Evolutionary conservation across 2,113 vertebrate species (phyloP).

Genomic region (Spea multiplicata): DNA sequence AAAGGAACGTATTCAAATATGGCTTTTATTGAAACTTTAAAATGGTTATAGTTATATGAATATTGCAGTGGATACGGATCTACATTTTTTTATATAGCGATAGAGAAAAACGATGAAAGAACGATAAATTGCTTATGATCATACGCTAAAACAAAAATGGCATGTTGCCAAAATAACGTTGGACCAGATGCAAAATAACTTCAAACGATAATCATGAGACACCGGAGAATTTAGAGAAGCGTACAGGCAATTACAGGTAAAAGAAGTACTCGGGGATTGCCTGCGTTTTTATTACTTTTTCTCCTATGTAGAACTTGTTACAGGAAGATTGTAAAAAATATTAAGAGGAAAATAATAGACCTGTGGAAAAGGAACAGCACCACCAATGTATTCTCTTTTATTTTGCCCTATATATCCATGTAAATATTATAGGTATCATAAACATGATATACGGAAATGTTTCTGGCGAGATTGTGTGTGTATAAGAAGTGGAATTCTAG

Average conservation of each 20-base stretch:
- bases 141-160: slow-evolving; percentile 20
- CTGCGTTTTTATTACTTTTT: slow-evolving; percentile 36
- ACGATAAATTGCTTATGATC: neutral
- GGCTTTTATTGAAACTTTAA: neutral
- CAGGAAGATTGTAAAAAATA: slow-evolving; percentile 22
- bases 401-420: slow-evolving; percentile 22
- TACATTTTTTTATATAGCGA: neutral
- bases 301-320: slow-evolving; percentile 17
- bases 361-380: slow-evolving; percentile 4
- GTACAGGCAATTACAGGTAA: slow-evolving; percentile 31
- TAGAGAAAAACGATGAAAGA: neutral
- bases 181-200: slow-evolving; percentile 55
- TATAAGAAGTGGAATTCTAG: neutral
- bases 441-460: slow-evolving; percentile 23
- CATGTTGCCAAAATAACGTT: slow-evolving; percentile 41
- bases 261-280: slow-evolving; percentile 7
- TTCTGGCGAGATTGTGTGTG: slow-evolving; percentile 14
- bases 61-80: neutral
- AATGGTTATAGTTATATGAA: neutral
- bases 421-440: slow-evolving; percentile 42
- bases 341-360: slow-evolving; percentile 27
- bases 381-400: slow-evolving; percentile 18
- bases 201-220: slow-evolving; percentile 54
- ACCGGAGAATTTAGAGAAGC: slow-evolving; percentile 32
- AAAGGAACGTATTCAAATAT: too few species aligned